Evolutionary conservation across 2,888 invertebrate species (phyloP), one percentile per base, ranked within the genome.

Genomic region (Perdita meconis): DNA sequence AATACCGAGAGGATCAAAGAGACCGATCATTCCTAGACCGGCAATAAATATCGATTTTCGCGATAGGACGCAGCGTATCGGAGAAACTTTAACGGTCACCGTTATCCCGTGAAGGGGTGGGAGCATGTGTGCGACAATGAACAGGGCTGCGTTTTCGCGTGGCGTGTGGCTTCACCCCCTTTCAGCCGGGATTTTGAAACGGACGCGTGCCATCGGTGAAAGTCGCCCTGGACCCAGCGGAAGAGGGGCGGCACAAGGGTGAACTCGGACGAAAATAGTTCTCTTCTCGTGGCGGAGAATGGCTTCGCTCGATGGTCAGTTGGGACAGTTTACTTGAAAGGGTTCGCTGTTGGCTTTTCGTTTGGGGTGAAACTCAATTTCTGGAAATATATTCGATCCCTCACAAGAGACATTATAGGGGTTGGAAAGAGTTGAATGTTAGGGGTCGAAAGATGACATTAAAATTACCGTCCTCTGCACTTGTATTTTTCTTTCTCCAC

Each of bases 181-280:
- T 84, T 70, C 69, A 79, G 64, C 40, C 34, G 30, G 56, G 70
- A 73, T 81, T 86, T 82, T 72, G 61, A 87, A 88, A 87, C 82
- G 84, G 82, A 83, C 89, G 88, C 89, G 89, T 89, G 89, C 89
- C 89, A 85, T 82, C 80, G 80, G 82, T 81, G 81, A 86, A 84
- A 85, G 86, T 87, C 78, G 81, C 75, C 80, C 83, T 83, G 86
- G 86, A 63, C 83, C 83, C 83, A 59, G 81, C 73, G 70, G 59
- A 72, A 71, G 69, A 61, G 57, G 64, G 67, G 55, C 72, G 69
- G 78, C 70, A 78, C 80, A 81, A 82, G 81, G 84, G 81, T 72
- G 75, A 72, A 78, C 78, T 76, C 74, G 69, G 64, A 78, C 78
- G 72, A 77, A 82, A 84, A 84, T 84, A 84, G 81, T 73, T 65